Evolutionary conservation across 2,113 vertebrate species (phyloP), one percentile per base, ranked within the genome.

Genomic region (Climacteris rufus): DNA sequence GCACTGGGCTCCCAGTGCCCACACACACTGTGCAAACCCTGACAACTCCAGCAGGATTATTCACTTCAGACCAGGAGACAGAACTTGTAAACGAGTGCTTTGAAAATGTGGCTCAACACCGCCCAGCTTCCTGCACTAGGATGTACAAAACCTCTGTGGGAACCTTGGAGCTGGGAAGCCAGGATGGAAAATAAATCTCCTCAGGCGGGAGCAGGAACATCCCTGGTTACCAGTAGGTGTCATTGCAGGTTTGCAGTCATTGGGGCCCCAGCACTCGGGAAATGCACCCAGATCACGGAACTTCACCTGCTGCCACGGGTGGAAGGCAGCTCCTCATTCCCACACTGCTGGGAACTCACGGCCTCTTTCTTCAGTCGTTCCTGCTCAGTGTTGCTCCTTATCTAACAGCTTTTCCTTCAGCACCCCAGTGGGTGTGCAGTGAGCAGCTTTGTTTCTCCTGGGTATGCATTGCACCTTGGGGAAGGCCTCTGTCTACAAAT

Each of bases 221-320:
- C 91, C 53, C 7, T 42, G 72, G 66, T 91, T 90, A 83, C 95
- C 97, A 93, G 95, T 86, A 97, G 97, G 82, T 97, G 94, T 96
- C 96, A 96, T 90, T 40, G 49, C 85, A 93, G 91, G 72, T 94
- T 96, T 94, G 91, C 72, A 2, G 75, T 91, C 87, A 24, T 2
- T 75, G 76, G 49, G 47, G 33, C 31, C 31, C 12, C 52, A 64
- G 57, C 33, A 2, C 54, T 47, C 27, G 35, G 27, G 63, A 45
- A 33, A 12, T 2, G 30, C 35, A 33, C 24, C 47, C 68, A 60
- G 42, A 27, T 35, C 42, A 2, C 1, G 63, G 39, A 24, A 5
- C 65, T 27, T 54, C 42, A 52, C 28, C n/a, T 64, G 61, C 53
- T 91, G 47, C 61, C 14, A 1, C 3, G 40, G 63, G 19, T 16